Percentiles rank a stretch among this genome's conserved stretches.
Evolutionary conservation across 2,888 invertebrate genomes (phyloP).

Genomic region (Dugesia japonica): DNA sequence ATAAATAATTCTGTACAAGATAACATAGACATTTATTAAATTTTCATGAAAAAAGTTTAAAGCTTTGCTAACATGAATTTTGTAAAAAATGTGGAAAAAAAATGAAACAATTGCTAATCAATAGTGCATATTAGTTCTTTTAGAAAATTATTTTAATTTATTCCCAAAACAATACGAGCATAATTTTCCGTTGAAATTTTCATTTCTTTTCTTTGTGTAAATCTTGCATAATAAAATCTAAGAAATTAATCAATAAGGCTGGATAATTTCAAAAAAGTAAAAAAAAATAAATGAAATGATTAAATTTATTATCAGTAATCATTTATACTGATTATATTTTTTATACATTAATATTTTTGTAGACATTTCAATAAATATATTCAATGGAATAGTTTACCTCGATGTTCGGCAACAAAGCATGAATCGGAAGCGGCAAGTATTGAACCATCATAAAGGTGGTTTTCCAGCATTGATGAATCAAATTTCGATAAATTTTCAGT

Average conservation of each 20-base stretch:
- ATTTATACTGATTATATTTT: no score
- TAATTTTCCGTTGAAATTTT: not conserved
- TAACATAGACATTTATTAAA: no score
- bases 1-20: no score
- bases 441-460: not conserved
- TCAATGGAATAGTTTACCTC: not conserved
- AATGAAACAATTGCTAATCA: not conserved
- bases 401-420: not conserved
- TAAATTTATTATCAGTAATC: not conserved
- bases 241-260: not conserved
- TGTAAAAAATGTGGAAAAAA: no score
- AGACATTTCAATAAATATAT: no score
- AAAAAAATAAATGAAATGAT: not conserved
- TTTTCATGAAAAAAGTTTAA: no score
- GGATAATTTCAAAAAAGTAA: no score
- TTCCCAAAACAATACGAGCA: not conserved
- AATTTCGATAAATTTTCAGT: not conserved
- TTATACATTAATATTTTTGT: no score
- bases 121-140: not conserved
- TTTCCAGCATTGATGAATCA: not conserved
- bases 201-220: not conserved
- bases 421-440: not conserved
- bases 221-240: not conserved
- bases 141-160: not conserved
- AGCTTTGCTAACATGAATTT: no score